Percentiles rank a stretch among this genome's conserved stretches.
Conservation (phyloP, 1,140 invertebrate species). For the Scaptomyza pallida region DNA sequence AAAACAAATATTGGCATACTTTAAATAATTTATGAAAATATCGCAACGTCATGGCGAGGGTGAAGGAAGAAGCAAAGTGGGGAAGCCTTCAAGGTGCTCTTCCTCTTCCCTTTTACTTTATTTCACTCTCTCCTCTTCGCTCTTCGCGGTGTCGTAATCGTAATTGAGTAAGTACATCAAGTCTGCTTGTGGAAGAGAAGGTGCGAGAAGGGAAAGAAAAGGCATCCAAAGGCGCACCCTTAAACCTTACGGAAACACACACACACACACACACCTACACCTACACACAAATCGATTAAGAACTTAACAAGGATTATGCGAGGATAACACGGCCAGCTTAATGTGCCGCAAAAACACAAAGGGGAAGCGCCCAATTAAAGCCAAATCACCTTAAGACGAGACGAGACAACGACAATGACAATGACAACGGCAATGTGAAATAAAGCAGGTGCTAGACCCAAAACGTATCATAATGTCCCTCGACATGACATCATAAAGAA, state of each 20-base stretch:
- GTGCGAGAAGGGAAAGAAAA: not conserved
- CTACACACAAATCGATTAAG: constrained; percentile 73
- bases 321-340: constrained; percentile 55
- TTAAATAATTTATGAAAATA: constrained; percentile 77
- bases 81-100: constrained; percentile 19
- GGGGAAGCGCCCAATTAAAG: constrained; percentile 39
- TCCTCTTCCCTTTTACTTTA: not conserved
- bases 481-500: constrained; percentile 11
- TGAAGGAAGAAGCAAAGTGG: constrained; percentile 13
- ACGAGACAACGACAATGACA: constrained; percentile 6
- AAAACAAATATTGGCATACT: constrained; percentile 65
- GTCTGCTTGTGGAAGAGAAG: not conserved
- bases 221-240: constrained; percentile 1
- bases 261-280: constrained; percentile 21
- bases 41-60: constrained; percentile 30
- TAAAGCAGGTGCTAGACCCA: constrained; percentile 1
- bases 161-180: constrained; percentile 55
- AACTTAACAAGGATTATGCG: constrained; percentile 62
- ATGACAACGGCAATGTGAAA: constrained; percentile 7
- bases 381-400: constrained; percentile 16
- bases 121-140: not conserved
- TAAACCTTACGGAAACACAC: not conserved
- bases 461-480: not conserved
- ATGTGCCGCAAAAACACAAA: constrained; percentile 32
- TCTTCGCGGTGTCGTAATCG: constrained; percentile 55